Base-by-base conservation (phyloP, 2,888 invertebrate species). In the Erebia aethiops region DNA sequence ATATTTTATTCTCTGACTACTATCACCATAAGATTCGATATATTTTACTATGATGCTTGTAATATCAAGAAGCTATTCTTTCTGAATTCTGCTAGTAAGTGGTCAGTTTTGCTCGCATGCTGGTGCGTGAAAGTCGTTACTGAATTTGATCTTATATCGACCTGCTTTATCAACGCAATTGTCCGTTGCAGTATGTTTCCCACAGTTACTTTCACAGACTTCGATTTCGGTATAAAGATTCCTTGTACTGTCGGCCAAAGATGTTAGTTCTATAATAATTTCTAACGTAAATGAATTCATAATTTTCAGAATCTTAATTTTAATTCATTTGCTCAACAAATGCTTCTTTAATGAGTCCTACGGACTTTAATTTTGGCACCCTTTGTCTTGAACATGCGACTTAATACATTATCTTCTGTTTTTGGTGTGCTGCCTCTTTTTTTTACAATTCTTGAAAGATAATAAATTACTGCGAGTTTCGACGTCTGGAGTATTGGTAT, bases 91-190 rank as follows among this genome's bases (percentile, higher is more conserved):
- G 7, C 35, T 35, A 35, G 35, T 35, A 35, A 35, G 35, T 35
- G 35, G 35, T 2, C 35, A 35, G 35, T 35, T 43, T 43, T 11
- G n/a, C 35, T 58, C n/a, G 58, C n/a, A 43, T 26, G 58, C 43
- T 56, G 14, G 26, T 21, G 46, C 66, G 76, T 71, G 76, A 75
- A 75, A 75, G 76, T 75, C 46, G 65, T 69, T 71, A 69, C 63
- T 51, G 67, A 72, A 73, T 72, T 72, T 70, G 66, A 73, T 70
- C 67, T 72, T 67, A 71, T 57, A 70, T 70, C 68, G 70, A 69
- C 63, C 62, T 18, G 62, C 73, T 60, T 70, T 73, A 65, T 58
- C 65, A 61, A 71, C 63, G 21, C 35, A 26, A 52, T 63, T 63
- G 51, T 26, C 26, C 52, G n/a, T 52, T 14, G 21, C 21, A 49